Base-by-base conservation (phyloP, 2,113 vertebrate species). In the Gambusia affinis region DNA sequence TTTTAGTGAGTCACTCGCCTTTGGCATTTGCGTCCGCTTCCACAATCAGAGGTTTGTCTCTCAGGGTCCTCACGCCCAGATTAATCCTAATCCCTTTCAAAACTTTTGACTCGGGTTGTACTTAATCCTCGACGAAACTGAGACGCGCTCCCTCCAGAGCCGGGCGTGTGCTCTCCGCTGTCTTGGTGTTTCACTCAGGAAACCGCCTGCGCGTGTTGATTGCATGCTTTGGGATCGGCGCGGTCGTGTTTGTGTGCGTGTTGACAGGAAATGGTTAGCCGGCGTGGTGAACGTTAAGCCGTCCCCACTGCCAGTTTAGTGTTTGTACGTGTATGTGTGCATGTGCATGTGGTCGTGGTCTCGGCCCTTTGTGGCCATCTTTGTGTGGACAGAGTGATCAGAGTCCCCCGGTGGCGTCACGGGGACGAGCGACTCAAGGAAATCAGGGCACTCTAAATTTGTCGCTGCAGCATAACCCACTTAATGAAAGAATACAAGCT, bases 381-480 rank as follows among this genome's bases (percentile, higher is more conserved):
- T 61, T 76, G 77, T 78, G 82, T 73, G 88, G 88, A 87, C 88
- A 75, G 70, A 83, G 81, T 80, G 85, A 86, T 80, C 11, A 57
- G 87, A 89, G 88, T 88, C 90, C 91, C 91, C 83, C 31, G 82
- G 72, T 85, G 92, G 92, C 91, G 79, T 93, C 92, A 86, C 84
- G 91, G 92, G 92, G 91, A 93, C 92, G 88, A 85, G 92, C 89
- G 88, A 93, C 92, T 93, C 88, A 90, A 93, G 82, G 89, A 95
- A 95, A 95, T 94, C 93, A 95, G 94, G 94, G 93, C 94, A 92
- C 93, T 94, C 94, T 95, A 95, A 94, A 94, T 94, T 92, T 94
- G 94, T 94, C 94, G 81, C 93, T 94, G 92, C 94, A 93, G 92
- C 92, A 94, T 95, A 95, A 94, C 94, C 94, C 93, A 95, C 92